Percentiles rank a stretch among this genome's conserved stretches.
Conservation (phyloP, 2,113 vertebrate genomes). For the Tylochromis polylepis region DNA sequence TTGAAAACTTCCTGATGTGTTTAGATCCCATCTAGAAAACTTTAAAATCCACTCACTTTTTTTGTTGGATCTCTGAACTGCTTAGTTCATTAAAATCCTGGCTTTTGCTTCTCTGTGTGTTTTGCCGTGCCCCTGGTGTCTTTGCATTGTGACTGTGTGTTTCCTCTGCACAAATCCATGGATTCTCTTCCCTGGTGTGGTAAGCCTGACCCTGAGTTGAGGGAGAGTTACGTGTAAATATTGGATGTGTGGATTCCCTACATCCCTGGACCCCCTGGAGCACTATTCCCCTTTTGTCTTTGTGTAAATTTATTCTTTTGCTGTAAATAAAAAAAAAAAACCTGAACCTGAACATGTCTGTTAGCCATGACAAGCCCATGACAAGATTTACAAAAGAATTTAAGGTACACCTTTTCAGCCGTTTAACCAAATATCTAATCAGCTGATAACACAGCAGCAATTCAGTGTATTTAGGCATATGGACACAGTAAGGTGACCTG, state of each 20-base stretch:
- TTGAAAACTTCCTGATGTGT: rapidly evolving
- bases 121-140: neutral
- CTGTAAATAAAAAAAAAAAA: neutral
- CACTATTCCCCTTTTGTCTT: neutral
- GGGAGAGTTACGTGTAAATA: neutral
- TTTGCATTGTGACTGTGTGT: neutral
- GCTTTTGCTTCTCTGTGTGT: rapidly evolving
- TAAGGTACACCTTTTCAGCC: neutral
- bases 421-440: neutral
- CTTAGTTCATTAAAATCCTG: neutral
- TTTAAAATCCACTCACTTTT: neutral
- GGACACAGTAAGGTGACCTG: too few relatives aligned
- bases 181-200: neutral
- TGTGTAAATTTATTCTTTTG: neutral
- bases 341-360: rapidly evolving
- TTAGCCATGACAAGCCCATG: neutral
- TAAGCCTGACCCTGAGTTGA: neutral
- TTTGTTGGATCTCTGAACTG: neutral
- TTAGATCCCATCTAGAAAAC: neutral
- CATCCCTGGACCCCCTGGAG: neutral
- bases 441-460: neutral
- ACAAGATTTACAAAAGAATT: neutral
- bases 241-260: neutral
- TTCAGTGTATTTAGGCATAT: too few relatives aligned
- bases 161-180: neutral